phyloP scores from a whole-genome alignment of 1,140 invertebrate species.

The Bombyx mandarina region DNA sequence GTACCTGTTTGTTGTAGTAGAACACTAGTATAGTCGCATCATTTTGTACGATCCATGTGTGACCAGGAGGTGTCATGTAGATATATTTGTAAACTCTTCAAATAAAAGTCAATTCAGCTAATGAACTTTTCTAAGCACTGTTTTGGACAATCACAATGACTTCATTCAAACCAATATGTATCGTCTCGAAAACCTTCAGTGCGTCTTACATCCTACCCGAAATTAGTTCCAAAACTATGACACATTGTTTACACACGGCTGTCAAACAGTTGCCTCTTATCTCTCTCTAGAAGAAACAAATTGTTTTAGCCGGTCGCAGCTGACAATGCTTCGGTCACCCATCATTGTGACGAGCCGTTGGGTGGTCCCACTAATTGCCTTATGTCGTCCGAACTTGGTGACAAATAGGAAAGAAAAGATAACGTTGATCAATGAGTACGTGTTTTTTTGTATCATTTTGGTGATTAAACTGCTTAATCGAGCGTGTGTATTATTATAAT shows the following conservation, averaged over 20 bases:
- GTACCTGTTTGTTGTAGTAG: too few species aligned
- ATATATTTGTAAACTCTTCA: too few species aligned
- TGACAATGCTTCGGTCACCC: constrained; percentile 16
- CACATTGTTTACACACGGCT: constrained; percentile 1
- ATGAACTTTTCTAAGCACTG: too few species aligned
- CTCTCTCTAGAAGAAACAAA: constrained; percentile 24
- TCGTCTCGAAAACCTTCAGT: too few species aligned
- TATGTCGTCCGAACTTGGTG: constrained; percentile 27
- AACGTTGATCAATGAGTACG: constrained; percentile 23
- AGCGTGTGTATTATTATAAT: neutral
- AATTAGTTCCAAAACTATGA: too few species aligned
- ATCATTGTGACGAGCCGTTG: constrained; percentile 25
- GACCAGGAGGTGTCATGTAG: too few species aligned
- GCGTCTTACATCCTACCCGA: too few species aligned
- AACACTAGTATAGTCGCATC: too few species aligned
- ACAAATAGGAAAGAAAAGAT: constrained; percentile 42
- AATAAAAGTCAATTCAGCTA: too few species aligned
- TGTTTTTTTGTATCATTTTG: constrained; percentile 8
- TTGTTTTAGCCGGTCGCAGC: constrained; percentile 23
- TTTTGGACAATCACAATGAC: too few species aligned
- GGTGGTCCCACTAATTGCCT: constrained; percentile 43
- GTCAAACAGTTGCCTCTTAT: constrained; percentile 9
- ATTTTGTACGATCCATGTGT: too few species aligned
- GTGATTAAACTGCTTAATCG: constrained; percentile 5
- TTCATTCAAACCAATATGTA: too few species aligned